Conservation (phyloP, 2,888 invertebrate species). For the Taphrorychus bicolor region DNA sequence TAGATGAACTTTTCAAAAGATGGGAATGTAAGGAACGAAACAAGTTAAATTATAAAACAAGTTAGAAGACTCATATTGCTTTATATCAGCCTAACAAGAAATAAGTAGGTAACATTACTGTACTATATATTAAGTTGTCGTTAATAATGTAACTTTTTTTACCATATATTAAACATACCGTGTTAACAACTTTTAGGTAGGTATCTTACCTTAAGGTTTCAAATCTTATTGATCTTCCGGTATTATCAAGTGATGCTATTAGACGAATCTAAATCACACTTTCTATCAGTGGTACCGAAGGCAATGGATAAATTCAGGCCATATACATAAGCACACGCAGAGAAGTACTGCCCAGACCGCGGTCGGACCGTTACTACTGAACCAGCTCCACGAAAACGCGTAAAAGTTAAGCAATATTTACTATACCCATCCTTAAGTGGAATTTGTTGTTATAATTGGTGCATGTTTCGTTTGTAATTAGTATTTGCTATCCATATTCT, state of each 20-base stretch:
- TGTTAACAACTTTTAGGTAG: too few species aligned
- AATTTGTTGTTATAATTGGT: background rate
- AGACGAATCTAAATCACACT: background rate
- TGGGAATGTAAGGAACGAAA: too few species aligned
- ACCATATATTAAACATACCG: too few species aligned
- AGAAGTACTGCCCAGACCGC: background rate
- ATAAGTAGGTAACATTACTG: too few species aligned
- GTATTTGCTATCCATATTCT: background rate
- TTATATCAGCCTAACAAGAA: too few species aligned
- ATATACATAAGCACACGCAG: background rate
- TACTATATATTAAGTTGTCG: too few species aligned
- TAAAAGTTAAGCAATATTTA: background rate
- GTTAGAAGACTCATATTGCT: too few species aligned
- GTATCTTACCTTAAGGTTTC: background rate
- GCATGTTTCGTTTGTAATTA: background rate
- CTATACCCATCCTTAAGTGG: background rate
- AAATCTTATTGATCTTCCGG: too few species aligned
- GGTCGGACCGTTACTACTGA: slow-evolving; percentile 2
- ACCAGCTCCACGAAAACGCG: background rate
- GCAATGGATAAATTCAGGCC: background rate
- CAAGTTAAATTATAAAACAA: too few species aligned
- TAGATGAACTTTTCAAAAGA: too few species aligned
- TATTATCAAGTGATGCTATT: background rate
- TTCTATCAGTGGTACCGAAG: background rate
- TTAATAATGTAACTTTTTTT: too few species aligned